Conservation (phyloP, 2,888 invertebrate species). For the Hemaris fuciformis region DNA sequence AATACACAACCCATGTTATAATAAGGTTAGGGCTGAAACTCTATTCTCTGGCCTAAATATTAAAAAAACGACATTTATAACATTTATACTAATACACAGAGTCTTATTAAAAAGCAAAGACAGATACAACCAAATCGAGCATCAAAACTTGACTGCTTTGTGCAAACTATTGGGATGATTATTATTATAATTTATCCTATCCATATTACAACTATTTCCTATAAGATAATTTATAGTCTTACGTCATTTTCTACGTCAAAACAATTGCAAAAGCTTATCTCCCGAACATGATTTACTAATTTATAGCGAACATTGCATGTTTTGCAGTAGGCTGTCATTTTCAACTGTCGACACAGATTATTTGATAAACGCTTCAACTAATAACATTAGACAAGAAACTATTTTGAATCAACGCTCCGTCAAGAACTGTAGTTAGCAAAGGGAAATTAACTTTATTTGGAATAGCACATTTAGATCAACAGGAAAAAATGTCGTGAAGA, state of each 20-base stretch:
- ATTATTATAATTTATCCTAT: neutral
- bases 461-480: neutral
- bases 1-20: too few relatives aligned
- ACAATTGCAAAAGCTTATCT: slow-evolving; percentile 8
- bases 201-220: neutral
- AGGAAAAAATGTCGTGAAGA: too few relatives aligned
- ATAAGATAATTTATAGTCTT: neutral
- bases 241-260: neutral
- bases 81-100: too few relatives aligned
- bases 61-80: too few relatives aligned
- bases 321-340: slow-evolving; percentile 2
- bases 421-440: neutral
- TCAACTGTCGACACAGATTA: slow-evolving; percentile 1
- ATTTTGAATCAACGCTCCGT: neutral
- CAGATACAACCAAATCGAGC: too few relatives aligned
- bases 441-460: neutral
- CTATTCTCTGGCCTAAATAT: too few relatives aligned
- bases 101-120: too few relatives aligned
- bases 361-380: neutral
- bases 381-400: neutral
- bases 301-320: slow-evolving; percentile 7
- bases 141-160: too few relatives aligned
- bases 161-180: neutral
- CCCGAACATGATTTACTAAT: slow-evolving; percentile 1
- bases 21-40: too few relatives aligned